Conservation (phyloP, 1,140 invertebrate genomes). For the Meloidogyne hapla region DNA sequence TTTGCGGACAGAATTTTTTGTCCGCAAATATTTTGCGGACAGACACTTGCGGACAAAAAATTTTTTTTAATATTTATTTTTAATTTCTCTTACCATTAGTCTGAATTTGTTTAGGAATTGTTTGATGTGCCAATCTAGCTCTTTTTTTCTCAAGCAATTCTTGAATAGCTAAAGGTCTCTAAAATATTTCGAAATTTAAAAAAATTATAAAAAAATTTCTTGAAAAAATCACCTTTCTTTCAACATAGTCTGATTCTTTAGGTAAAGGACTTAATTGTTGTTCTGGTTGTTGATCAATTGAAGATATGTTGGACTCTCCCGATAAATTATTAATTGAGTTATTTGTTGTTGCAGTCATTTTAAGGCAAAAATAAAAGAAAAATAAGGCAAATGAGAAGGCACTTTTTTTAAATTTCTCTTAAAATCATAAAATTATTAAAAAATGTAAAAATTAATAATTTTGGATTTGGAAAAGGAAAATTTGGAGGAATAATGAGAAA, state of each 20-base stretch:
- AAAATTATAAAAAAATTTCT: neutral
- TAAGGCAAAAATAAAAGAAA: neutral
- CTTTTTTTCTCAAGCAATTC: slow-evolving; percentile 50
- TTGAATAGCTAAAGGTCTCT: slow-evolving; percentile 51
- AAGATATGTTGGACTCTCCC: neutral
- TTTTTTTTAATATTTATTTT: too few species aligned
- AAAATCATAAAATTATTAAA: too few species aligned
- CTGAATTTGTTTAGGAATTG: neutral
- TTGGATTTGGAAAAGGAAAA: neutral
- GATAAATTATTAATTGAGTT: neutral
- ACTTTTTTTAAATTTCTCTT: neutral
- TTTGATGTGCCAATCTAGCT: slow-evolving; percentile 38
- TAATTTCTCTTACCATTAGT: neutral
- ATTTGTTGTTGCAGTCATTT: neutral
- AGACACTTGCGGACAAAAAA: too few species aligned
- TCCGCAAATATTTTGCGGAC: slow-evolving; percentile 6
- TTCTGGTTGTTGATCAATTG: neutral
- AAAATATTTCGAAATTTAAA: neutral
- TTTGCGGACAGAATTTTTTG: neutral
- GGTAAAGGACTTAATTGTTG: slow-evolving; percentile 20
- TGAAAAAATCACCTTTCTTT: slow-evolving; percentile 33
- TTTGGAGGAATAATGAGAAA: neutral
- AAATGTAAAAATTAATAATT: too few species aligned
- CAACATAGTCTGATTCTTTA: slow-evolving; percentile 42
- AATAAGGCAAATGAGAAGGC: neutral